These are phyloP conservation scores for Gymnocephalus cernua DNA, from an alignment of 2,113 vertebrate species.

Conservation along the genomic window DNA sequence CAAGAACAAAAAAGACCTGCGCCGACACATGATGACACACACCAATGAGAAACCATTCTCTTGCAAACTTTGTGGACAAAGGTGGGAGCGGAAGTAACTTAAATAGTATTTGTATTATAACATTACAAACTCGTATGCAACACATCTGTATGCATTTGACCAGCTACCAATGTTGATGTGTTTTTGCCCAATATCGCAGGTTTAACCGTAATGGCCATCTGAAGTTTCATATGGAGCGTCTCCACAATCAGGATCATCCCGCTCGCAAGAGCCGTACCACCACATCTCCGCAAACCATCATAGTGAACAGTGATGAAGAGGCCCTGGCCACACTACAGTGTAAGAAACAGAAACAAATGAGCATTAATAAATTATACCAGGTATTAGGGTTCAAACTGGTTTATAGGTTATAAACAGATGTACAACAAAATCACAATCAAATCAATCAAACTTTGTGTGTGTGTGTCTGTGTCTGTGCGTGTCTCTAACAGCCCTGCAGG, in stretches of 20 bases:
- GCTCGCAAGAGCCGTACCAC: conserved; percentile 76
- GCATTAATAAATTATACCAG: background rate
- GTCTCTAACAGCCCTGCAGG: conserved; percentile 86
- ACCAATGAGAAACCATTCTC: conserved; percentile 98
- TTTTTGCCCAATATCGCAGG: conserved; percentile 71
- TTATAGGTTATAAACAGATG: background rate
- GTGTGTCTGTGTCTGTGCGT: conserved; percentile 14
- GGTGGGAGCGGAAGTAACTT: conserved; percentile 80
- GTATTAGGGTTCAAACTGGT: background rate
- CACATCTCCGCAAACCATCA: conserved; percentile 89
- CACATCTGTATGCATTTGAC: background rate
- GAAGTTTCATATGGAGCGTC: conserved; percentile 97
- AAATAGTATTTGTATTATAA: background rate
- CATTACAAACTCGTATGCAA: background rate
- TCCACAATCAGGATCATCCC: conserved; percentile 88
- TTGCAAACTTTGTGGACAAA: conserved; percentile 95
- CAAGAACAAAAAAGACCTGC: conserved; percentile 98
- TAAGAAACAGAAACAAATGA: conserved; percentile 50
- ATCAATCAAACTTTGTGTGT: background rate
- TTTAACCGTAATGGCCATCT: conserved; percentile 98
- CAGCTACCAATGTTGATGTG: background rate
- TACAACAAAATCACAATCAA: background rate
- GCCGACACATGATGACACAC: conserved; percentile 95
- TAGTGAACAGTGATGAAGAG: conserved; percentile 93
- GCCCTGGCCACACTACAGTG: conserved; percentile 90